Percentiles rank a stretch among this genome's conserved stretches.
Conservation (phyloP, 2,888 invertebrate genomes). For the Ophonus ardosiacus region DNA sequence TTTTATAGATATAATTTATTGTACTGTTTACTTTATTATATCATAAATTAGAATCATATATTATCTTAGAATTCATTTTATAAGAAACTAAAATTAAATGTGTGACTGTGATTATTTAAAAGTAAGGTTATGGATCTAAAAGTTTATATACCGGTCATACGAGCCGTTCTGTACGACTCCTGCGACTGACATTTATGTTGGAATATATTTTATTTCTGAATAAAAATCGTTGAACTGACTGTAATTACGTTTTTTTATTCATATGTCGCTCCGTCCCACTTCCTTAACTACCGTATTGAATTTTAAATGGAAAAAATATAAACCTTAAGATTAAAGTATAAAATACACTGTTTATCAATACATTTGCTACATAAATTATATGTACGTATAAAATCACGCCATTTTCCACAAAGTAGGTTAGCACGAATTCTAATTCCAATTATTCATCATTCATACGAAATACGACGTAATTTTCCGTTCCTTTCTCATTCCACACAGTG, state of each 20-base stretch:
- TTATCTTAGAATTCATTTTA: constrained; percentile 42
- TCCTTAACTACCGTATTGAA: not conserved
- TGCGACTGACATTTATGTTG: constrained; percentile 31
- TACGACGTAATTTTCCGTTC: not conserved
- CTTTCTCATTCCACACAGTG: too few relatives aligned
- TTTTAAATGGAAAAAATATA: not conserved
- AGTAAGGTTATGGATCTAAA: constrained; percentile 44
- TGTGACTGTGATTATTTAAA: constrained; percentile 58
- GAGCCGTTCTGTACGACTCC: constrained; percentile 15
- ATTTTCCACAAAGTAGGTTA: not conserved
- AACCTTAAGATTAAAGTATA: not conserved
- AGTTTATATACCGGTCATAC: constrained; percentile 45
- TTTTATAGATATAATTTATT: constrained; percentile 38
- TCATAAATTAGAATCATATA: constrained; percentile 38
- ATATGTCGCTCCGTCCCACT: not conserved
- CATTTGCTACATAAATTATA: not conserved
- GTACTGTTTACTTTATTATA: constrained; percentile 32
- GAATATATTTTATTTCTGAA: constrained; percentile 44
- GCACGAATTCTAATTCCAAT: not conserved
- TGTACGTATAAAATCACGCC: not conserved
- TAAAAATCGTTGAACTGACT: constrained; percentile 42
- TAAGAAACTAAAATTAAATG: constrained; percentile 41
- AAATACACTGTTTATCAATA: not conserved
- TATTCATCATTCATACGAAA: not conserved
- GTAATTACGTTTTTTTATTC: constrained; percentile 17